These are phyloP conservation scores for Thrips palmi DNA, from an alignment of 1,140 invertebrate genomes.

Conservation along the genomic window DNA sequence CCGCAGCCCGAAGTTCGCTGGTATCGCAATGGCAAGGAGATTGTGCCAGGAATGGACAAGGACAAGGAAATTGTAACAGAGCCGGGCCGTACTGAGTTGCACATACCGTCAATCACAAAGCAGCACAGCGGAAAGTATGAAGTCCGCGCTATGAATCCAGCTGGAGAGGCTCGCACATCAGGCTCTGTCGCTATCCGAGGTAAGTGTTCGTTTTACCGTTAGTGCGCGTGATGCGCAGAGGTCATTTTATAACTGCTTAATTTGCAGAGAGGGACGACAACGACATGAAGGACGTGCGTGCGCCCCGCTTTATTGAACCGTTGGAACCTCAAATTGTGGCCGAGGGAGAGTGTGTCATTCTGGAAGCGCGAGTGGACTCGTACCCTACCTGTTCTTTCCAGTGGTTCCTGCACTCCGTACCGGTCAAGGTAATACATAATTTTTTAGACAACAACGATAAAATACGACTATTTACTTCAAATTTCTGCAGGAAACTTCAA, in stretches of 20 bases:
- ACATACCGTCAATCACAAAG: constrained; percentile 45
- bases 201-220: constrained; percentile 16
- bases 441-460: constrained; percentile 1
- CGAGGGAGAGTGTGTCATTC: constrained; percentile 53
- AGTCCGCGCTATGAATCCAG: constrained; percentile 51
- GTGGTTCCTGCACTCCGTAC: constrained; percentile 52
- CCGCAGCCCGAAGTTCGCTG: constrained; percentile 61
- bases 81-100: constrained; percentile 44
- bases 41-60: too few relatives aligned
- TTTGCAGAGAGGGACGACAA: constrained; percentile 29
- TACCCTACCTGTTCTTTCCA: constrained; percentile 65
- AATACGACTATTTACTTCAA: constrained; percentile 5
- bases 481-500: background rate
- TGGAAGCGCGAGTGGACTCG: constrained; percentile 59
- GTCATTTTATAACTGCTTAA: background rate
- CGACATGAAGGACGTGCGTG: constrained; percentile 37
- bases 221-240: background rate
- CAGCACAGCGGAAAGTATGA: constrained; percentile 73
- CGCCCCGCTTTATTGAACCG: constrained; percentile 54
- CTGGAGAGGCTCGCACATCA: constrained; percentile 56
- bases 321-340: constrained; percentile 49
- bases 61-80: constrained; percentile 47
- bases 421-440: constrained; percentile 24
- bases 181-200: constrained; percentile 42
- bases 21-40: constrained; percentile 70